Conservation (phyloP, 2,888 invertebrate genomes). For the Axea sp. region DNA sequence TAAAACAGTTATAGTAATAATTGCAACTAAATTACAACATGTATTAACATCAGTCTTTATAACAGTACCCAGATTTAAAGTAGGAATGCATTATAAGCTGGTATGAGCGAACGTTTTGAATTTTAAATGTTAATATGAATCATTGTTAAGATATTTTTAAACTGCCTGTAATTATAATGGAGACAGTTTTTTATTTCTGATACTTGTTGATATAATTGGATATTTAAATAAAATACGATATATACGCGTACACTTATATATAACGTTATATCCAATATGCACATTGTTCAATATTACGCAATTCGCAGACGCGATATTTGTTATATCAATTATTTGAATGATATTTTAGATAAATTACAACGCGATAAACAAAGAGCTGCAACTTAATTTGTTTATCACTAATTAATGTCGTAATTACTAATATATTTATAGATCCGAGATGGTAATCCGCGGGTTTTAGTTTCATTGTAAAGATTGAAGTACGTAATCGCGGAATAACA, state of each 20-base stretch:
- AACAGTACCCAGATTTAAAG: slow-evolving; percentile 1
- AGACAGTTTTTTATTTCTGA: background rate
- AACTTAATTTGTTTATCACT: background rate
- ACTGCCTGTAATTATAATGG: background rate
- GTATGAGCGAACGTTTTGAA: slow-evolving; percentile 11
- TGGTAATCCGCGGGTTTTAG: slow-evolving; percentile 26
- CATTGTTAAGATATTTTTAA: background rate
- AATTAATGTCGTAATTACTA: slow-evolving; percentile 10
- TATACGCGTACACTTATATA: too few species aligned
- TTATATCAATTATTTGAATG: background rate
- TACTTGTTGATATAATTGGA: too few species aligned
- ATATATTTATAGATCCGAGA: slow-evolving; percentile 42
- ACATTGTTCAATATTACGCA: too few species aligned
- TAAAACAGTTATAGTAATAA: slow-evolving; percentile 1
- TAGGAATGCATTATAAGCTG: too few species aligned
- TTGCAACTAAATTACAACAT: background rate
- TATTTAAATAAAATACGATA: too few species aligned
- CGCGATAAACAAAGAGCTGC: too few species aligned
- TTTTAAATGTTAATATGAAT: background rate
- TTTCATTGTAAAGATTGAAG: slow-evolving; percentile 37
- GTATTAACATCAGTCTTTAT: background rate
- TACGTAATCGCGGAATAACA: slow-evolving; percentile 26
- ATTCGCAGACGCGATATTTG: too few species aligned
- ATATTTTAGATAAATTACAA: background rate
- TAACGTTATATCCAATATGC: too few species aligned